Percentiles rank a stretch among this genome's conserved stretches.
Evolutionary conservation across 2,888 invertebrate species (phyloP).

Genomic region (Drosophila cyrtoloma): DNA sequence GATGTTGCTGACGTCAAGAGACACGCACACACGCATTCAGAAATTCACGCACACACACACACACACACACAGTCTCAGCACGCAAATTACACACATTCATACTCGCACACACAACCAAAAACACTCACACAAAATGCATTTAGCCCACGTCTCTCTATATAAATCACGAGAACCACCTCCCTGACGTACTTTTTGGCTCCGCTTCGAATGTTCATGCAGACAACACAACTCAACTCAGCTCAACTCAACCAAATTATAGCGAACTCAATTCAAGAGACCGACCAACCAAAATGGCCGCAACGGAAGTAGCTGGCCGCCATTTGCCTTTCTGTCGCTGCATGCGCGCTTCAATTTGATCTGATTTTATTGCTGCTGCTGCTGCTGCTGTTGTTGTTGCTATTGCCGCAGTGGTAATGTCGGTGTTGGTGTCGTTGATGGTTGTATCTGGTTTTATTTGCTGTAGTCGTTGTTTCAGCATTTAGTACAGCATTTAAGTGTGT

Average conservation of each 20-base stretch:
- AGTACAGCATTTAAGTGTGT: slow-evolving; percentile 35
- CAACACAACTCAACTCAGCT: slow-evolving; percentile 62
- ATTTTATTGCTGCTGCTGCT: slow-evolving; percentile 65
- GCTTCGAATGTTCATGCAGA: slow-evolving; percentile 48
- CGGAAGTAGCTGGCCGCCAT: slow-evolving; percentile 72
- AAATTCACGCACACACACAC: slow-evolving; percentile 17
- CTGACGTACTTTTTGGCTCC: slow-evolving; percentile 8
- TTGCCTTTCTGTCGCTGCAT: slow-evolving; percentile 59
- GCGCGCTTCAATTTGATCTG: slow-evolving; percentile 69
- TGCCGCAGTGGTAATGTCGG: slow-evolving; percentile 21
- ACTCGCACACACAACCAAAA: slow-evolving; percentile 1
- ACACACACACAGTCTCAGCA: slow-evolving; percentile 9
- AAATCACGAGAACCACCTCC: not conserved
- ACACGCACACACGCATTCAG: slow-evolving; percentile 30
- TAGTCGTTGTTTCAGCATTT: slow-evolving; percentile 31
- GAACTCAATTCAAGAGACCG: slow-evolving; percentile 55
- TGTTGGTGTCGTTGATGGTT: not conserved
- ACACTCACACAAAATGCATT: slow-evolving; percentile 60
- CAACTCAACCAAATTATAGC: slow-evolving; percentile 28
- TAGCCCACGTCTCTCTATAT: slow-evolving; percentile 20
- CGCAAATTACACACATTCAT: slow-evolving; percentile 4
- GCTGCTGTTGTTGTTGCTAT: slow-evolving; percentile 27
- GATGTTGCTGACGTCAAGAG: slow-evolving; percentile 71
- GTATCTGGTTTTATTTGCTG: slow-evolving; percentile 15
- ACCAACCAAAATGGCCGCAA: slow-evolving; percentile 73